Base-by-base conservation (phyloP, 2,797 vertebrate species). In the Siniperca scherzeri region DNA sequence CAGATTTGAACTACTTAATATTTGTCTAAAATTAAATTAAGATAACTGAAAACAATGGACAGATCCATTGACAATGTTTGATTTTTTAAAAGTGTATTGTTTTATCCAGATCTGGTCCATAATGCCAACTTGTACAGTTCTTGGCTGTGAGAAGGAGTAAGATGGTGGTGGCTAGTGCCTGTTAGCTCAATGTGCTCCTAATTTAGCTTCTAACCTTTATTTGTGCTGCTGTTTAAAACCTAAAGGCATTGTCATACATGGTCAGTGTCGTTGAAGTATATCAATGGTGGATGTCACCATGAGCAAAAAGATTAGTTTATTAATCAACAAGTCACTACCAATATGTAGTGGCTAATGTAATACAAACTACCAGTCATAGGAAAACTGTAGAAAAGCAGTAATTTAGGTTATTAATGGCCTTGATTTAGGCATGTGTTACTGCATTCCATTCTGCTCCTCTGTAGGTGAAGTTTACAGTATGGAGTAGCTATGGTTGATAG, bases 51-150 rank as follows among this genome's bases (percentile, higher is more conserved):
- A 84, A 52, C 7, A 13, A 72, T 56, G 4, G 7, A 21, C 38
- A 16, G n/a, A 73, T 79, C 36, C 13, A 67, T 11, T 68, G 53
- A 55, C 14, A 21, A 62, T 69, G 38, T 71, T 70, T 77, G 16
- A 52, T 61, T 83, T 77, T 42, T 67, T 64, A 30, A 30, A 70
- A 40, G 40, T 81, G 65, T 70, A 65, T 81, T 67, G 16, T 82
- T 81, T 74, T 70, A 61, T 87, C 30, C n/a, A 65, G 38, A 82
- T 71, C 44, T 86, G 77, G 25, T 89, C 59, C n/a, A 27, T 78
- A 44, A 91, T 90, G 93, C 92, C 93, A 94, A 92, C 72, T 65
- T 88, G 66, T 55, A 33, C 70, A 81, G 55, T 82, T 82, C 67
- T 70, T 78, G 65, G 70, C 73, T 89, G 57, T 70, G 83, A 80